Base-by-base conservation (phyloP, 2,113 vertebrate species). In the Erythrocercus mccallii region DNA sequence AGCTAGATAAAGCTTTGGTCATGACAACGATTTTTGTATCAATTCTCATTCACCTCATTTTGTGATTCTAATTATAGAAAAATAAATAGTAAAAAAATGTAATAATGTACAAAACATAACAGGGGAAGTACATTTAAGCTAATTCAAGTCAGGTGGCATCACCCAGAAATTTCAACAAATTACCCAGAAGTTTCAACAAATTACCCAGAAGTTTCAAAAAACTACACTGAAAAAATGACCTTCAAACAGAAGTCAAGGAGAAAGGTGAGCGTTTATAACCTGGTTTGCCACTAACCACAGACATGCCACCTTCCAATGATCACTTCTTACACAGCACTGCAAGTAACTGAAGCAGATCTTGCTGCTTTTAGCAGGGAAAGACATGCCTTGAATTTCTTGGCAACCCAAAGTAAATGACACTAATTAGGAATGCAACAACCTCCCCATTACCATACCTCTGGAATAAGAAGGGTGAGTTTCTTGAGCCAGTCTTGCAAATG, bases 401-500 rank as follows among this genome's bases (percentile, higher is more conserved):
- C 44, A 56, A 64, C 25, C 4, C 5, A 2, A 81, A 86, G 27
- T 45, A 15, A 22, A 31, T 20, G 23, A 20, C 50, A 48, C 18
- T 68, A 54, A 88, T 81, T 28, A 65, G 35, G 54, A 89, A 73
- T 11, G 28, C 28, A 73, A 28, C 42, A 42, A 86, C n/a, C 20
- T 45, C 19, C 80, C 33, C 74, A 87, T 71, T 9, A 20, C 60
- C 97, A 95, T 98, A 99, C 99, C 99, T 99, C 99, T 31, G 99
- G 99, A 90, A 99, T 99, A 95, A 99, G 98, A 71, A 99, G 98
- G 6, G 99, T 99, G 91, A 99, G 98, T 68, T 99, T 99, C 98
- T 98, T 99, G 44, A 99, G 98, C 99, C 99, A 99, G 94, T 99
- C 99, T 60, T 99, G 99, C 44, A 99, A 98, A 95, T 99, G 98